phyloP scores from a whole-genome alignment of 2,888 invertebrate genomes.

The Griposia aprilina region DNA sequence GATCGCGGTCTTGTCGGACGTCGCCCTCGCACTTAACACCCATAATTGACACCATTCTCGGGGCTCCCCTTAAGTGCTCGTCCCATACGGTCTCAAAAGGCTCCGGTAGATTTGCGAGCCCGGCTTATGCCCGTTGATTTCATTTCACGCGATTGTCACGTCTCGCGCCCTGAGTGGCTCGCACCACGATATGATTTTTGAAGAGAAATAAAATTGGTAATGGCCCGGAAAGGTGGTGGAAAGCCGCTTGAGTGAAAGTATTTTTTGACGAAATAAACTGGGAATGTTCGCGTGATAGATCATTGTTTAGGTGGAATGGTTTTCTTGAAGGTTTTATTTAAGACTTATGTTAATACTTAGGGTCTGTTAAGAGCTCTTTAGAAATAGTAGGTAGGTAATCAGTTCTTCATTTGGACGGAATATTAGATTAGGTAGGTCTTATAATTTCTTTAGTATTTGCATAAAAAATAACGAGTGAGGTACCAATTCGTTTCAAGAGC shows the following conservation, averaged over 20 bases:
- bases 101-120: conserved; percentile 85
- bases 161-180: conserved; percentile 85
- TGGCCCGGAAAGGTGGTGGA: conserved; percentile 86
- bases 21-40: conserved; percentile 84
- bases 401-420: not conserved
- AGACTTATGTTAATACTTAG: not conserved
- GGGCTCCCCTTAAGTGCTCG: conserved; percentile 87
- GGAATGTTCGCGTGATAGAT: conserved; percentile 62
- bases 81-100: conserved; percentile 82
- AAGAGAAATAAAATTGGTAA: conserved; percentile 88
- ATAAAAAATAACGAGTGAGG: not conserved
- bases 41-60: conserved; percentile 90
- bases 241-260: conserved; percentile 74
- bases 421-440: not conserved
- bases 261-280: conserved; percentile 75
- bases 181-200: conserved; percentile 84
- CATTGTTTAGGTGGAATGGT: conserved; percentile 57
- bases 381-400: not conserved
- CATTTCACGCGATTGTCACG: conserved; percentile 88
- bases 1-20: conserved; percentile 62
- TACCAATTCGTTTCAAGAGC: too few relatives aligned
- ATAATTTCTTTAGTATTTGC: not conserved
- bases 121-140: conserved; percentile 89
- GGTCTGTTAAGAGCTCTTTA: not conserved
- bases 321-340: conserved; percentile 39